These are phyloP conservation scores for Bubo blakistoni DNA, from an alignment of 2,113 vertebrate genomes.

Conservation along the genomic window DNA sequence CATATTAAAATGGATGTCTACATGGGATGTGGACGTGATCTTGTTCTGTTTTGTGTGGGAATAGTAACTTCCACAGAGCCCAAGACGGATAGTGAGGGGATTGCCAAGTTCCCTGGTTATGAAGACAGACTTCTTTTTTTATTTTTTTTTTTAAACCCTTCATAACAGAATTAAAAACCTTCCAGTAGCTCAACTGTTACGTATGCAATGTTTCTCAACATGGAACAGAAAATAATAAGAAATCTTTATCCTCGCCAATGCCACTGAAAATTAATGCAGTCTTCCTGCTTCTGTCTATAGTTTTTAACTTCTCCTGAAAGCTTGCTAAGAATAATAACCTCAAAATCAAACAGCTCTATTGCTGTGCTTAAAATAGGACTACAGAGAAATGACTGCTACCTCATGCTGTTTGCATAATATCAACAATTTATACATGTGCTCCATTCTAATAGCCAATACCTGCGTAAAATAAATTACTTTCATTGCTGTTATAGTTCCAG, in stretches of 20 bases:
- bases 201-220: not conserved
- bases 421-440: conserved; percentile 13
- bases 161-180: not conserved
- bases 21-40: not conserved
- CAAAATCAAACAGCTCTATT: conserved; percentile 1
- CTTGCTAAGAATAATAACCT: not conserved
- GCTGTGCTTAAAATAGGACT: not conserved
- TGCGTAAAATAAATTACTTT: not conserved
- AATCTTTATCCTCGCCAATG: not conserved
- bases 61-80: not conserved
- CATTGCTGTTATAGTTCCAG: not conserved
- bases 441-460: not conserved
- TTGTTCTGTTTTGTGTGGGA: not conserved
- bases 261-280: not conserved
- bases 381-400: not conserved
- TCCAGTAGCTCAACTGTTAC: not conserved
- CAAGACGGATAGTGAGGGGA: not conserved
- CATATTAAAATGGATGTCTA: not conserved
- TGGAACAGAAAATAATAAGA: not conserved
- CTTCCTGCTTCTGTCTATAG: not conserved
- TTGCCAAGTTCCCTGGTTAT: not conserved
- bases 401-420: not conserved
- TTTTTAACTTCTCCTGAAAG: conserved; percentile 6
- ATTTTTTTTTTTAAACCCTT: not conserved
- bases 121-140: not conserved